Conservation (phyloP, 2,888 invertebrate species). For the Glaucopsyche alexis region DNA sequence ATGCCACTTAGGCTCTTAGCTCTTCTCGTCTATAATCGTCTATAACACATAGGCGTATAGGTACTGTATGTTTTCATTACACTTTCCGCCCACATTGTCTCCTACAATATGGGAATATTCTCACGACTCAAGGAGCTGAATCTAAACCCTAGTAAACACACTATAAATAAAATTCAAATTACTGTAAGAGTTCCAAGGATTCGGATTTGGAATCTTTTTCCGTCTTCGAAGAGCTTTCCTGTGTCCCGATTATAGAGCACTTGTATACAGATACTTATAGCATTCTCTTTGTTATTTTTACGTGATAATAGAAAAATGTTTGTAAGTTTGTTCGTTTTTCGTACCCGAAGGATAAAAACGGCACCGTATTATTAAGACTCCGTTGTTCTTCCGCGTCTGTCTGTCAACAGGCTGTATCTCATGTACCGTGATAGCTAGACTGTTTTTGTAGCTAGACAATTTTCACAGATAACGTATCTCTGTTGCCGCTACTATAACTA, state of each 20-base stretch:
- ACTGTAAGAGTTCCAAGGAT: conserved; percentile 2
- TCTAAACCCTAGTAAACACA: background rate
- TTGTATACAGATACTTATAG: background rate
- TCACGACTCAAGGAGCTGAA: background rate
- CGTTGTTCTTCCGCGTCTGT: too few relatives aligned
- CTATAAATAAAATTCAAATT: conserved; percentile 17
- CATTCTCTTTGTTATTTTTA: background rate
- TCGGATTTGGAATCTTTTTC: background rate
- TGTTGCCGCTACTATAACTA: background rate
- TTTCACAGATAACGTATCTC: background rate
- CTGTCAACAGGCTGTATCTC: too few relatives aligned
- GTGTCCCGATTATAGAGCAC: background rate
- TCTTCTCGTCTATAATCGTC: too few relatives aligned
- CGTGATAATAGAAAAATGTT: background rate
- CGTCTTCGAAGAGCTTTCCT: conserved; percentile 5
- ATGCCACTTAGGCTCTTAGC: too few relatives aligned
- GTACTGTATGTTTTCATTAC: too few relatives aligned
- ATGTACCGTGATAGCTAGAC: too few relatives aligned
- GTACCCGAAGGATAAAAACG: too few relatives aligned
- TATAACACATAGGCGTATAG: too few relatives aligned
- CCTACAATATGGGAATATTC: background rate
- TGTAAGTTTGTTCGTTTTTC: too few relatives aligned
- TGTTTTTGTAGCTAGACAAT: too few relatives aligned
- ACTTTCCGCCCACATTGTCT: background rate
- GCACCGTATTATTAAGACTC: too few relatives aligned